phyloP scores from a whole-genome alignment of 2,888 invertebrate species.

The Lasioglossum vierecki region DNA sequence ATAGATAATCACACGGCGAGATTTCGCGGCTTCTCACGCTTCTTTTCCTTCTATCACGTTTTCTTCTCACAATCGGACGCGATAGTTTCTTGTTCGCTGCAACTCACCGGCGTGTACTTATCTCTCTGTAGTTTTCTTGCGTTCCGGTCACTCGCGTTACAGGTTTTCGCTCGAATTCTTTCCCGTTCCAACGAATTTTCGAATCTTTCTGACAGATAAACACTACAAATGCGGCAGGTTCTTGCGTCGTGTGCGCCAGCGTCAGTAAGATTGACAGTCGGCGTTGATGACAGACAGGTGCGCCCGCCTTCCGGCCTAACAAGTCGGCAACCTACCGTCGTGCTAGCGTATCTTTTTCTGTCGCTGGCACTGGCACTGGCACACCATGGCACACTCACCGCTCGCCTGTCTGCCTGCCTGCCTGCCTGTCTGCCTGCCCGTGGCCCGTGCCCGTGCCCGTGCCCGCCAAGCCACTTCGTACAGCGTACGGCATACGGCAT shows the following conservation, averaged over 20 bases:
- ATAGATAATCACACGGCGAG: slow-evolving; percentile 22
- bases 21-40: slow-evolving; percentile 16
- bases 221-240: slow-evolving; percentile 67
- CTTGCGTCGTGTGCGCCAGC: slow-evolving; percentile 70
- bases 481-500: not conserved
- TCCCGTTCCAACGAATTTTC: slow-evolving; percentile 32
- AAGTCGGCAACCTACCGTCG: slow-evolving; percentile 60
- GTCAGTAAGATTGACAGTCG: slow-evolving; percentile 78
- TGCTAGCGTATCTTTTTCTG: slow-evolving; percentile 49
- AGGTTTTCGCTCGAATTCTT: slow-evolving; percentile 12
- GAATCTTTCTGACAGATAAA: slow-evolving; percentile 65
- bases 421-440: not conserved
- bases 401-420: not conserved
- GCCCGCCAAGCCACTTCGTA: slow-evolving; percentile 32
- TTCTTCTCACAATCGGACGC: slow-evolving; percentile 30
- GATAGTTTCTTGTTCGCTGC: slow-evolving; percentile 46
- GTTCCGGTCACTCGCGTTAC: slow-evolving; percentile 33
- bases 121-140: slow-evolving; percentile 28
- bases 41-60: slow-evolving; percentile 43
- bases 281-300: slow-evolving; percentile 77
- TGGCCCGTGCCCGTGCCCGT: not conserved
- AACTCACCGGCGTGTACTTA: slow-evolving; percentile 52
- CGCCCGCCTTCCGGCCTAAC: slow-evolving; percentile 68
- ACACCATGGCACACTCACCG: not conserved
- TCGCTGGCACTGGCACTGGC: slow-evolving; percentile 20